A percentile compares a stretch with the other conserved stretches of the same genome.
Evolutionary conservation across 2,888 invertebrate genomes (phyloP).

Genomic region (Lepidocyrtinus sp.): DNA sequence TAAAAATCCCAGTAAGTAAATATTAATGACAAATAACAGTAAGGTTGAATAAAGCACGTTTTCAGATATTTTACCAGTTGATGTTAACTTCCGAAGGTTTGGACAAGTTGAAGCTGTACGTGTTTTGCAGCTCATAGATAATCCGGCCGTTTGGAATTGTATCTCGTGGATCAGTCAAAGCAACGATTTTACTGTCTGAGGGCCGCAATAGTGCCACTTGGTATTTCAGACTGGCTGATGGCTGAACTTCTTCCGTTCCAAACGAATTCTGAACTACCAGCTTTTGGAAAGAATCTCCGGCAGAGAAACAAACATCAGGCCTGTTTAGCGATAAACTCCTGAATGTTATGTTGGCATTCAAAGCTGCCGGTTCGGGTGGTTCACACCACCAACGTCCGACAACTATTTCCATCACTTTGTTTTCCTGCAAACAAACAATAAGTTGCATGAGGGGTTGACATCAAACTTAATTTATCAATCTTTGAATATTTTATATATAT

Average conservation of each 20-base stretch:
- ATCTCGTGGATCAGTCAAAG: slow-evolving; percentile 83
- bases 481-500: neutral
- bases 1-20: neutral
- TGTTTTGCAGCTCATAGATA: slow-evolving; percentile 91
- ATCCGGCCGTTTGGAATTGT: slow-evolving; percentile 89
- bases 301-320: slow-evolving; percentile 79
- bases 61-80: slow-evolving; percentile 73
- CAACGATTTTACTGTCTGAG: slow-evolving; percentile 83
- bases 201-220: slow-evolving; percentile 85
- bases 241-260: slow-evolving; percentile 85
- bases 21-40: neutral
- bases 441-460: neutral
- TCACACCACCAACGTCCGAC: slow-evolving; percentile 97
- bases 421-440: slow-evolving; percentile 76
- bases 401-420: slow-evolving; percentile 87
- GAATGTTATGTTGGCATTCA: slow-evolving; percentile 86
- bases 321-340: slow-evolving; percentile 82
- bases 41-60: slow-evolving; percentile 3
- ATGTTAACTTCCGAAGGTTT: slow-evolving; percentile 89
- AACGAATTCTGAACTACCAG: slow-evolving; percentile 80
- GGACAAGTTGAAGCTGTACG: slow-evolving; percentile 87
- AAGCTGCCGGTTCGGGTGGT: slow-evolving; percentile 80
- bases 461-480: neutral
- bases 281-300: slow-evolving; percentile 82
- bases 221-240: slow-evolving; percentile 82